Evolutionary conservation across 2,113 vertebrate genomes (phyloP), one percentile per base, ranked within the genome.

Genomic region (Tautogolabrus adspersus): DNA sequence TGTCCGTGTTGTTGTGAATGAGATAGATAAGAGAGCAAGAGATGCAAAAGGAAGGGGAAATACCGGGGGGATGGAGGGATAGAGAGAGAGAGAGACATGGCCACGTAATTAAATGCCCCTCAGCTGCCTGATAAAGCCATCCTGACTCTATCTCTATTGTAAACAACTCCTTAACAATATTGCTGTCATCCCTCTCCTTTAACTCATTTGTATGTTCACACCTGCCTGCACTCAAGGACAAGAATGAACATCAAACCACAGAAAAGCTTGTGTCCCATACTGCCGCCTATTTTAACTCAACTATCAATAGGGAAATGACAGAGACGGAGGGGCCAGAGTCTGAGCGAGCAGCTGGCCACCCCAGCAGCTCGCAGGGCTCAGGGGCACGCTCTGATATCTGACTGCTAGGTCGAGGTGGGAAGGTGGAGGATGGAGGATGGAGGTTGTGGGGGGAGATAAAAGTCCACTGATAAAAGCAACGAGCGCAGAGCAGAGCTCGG

Each of bases 101-200:
- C 38, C 54, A 86, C 79, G 72, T 88, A 89, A 92, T 93, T 92
- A 92, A 90, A 93, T 38, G 61, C 37, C 85, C 59, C 76, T 71
- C 73, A 83, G 72, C 59, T 56, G 76, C 75, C 88, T 75, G 63
- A 91, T 86, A 87, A 92, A 88, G 10, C 16, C 67, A 37, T 59
- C 49, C 56, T 49, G 58, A 68, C 62, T 67, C 59, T 58, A 44
- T 66, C 55, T 66, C 21, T 5, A 54, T 12, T 66, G 47, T 47
- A 84, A 80, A 85, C 76, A 82, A 87, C 77, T 61, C 66, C 55
- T 38, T 4, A 34, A 79, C 73, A 75, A 71, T 26, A 37, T 57
- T 1, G 0, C 54, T 19, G 61, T 73, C 51, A 66, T 72, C 26
- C 62, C 56, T 18, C 37, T n/a, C 11, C n/a, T 66, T 76, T 52